A percentile compares a stretch with the other conserved stretches of the same genome.
Evolutionary conservation across 1,140 invertebrate genomes (phyloP).

Genomic region (Drosophila sp.): DNA sequence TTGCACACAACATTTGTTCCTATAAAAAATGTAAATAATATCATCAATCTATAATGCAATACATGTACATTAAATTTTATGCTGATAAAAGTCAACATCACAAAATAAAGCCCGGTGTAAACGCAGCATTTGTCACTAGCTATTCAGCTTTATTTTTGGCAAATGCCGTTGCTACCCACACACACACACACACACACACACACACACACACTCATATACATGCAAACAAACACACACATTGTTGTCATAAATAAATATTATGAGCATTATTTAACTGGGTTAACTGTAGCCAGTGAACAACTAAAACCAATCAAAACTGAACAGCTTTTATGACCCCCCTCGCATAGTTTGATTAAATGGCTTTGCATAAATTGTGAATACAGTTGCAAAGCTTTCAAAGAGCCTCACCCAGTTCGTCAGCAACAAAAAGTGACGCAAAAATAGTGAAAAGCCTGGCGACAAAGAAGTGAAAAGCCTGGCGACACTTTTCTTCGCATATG

Average conservation of each 20-base stretch:
- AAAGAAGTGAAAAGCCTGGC: slow-evolving; percentile 62
- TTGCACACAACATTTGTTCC: no score
- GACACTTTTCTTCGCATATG: slow-evolving; percentile 27
- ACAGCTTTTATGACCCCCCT: slow-evolving; percentile 23
- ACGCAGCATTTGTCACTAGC: slow-evolving; percentile 22
- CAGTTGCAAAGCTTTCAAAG: slow-evolving; percentile 29
- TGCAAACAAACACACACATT: slow-evolving; percentile 1
- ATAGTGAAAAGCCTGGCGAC: slow-evolving; percentile 61
- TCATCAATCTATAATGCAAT: no score
- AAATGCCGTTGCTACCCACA: slow-evolving; percentile 45
- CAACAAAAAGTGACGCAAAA: slow-evolving; percentile 1
- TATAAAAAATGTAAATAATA: no score
- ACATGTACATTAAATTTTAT: no score
- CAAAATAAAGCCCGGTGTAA: slow-evolving; percentile 16
- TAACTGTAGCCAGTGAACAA: slow-evolving; percentile 57
- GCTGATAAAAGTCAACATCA: neutral
- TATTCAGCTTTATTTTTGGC: slow-evolving; percentile 42
- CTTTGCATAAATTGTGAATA: slow-evolving; percentile 69
- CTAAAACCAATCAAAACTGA: slow-evolving; percentile 50
- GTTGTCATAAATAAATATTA: slow-evolving; percentile 49
- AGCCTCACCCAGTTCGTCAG: slow-evolving; percentile 51
- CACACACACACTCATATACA: slow-evolving; percentile 10
- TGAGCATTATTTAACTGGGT: slow-evolving; percentile 57
- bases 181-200: slow-evolving; percentile 11
- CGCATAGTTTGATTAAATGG: slow-evolving; percentile 55